phyloP scores from a whole-genome alignment of 2,888 invertebrate genomes.

The Cylloceria caligata region DNA sequence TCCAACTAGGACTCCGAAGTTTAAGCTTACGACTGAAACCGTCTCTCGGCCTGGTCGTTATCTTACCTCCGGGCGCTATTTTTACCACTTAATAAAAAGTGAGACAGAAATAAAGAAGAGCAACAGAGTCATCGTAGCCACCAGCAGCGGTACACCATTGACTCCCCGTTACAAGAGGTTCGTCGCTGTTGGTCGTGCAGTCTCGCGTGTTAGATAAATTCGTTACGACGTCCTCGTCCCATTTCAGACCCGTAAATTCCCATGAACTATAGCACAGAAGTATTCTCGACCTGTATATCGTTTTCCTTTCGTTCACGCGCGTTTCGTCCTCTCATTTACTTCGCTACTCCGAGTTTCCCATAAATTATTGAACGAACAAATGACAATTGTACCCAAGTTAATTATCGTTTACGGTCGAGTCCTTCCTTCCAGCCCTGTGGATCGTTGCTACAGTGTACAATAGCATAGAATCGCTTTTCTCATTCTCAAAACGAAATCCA shows the following conservation, averaged over 20 bases:
- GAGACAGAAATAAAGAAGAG: conserved; percentile 24
- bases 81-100: conserved; percentile 13
- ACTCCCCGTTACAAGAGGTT: conserved; percentile 59
- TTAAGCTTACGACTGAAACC: conserved; percentile 51
- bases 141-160: conserved; percentile 54
- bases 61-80: conserved; percentile 14
- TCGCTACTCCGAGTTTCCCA: conserved; percentile 17
- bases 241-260: conserved; percentile 55
- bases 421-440: neutral
- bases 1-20: conserved; percentile 27
- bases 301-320: conserved; percentile 3
- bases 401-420: conserved; percentile 52
- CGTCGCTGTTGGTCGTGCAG: conserved; percentile 41
- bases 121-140: neutral
- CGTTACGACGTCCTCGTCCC: conserved; percentile 71
- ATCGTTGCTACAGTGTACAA: neutral
- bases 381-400: conserved; percentile 47
- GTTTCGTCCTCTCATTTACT: conserved; percentile 21
- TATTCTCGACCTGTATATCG: neutral
- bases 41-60: conserved; percentile 17
- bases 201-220: conserved; percentile 72
- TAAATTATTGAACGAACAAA: conserved; percentile 62
- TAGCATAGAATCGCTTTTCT: conserved; percentile 3
- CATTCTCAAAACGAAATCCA: neutral
- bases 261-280: conserved; percentile 8